Base-by-base conservation (phyloP, 2,113 vertebrate genomes). In the Chamaetylas fuelleborni region DNA sequence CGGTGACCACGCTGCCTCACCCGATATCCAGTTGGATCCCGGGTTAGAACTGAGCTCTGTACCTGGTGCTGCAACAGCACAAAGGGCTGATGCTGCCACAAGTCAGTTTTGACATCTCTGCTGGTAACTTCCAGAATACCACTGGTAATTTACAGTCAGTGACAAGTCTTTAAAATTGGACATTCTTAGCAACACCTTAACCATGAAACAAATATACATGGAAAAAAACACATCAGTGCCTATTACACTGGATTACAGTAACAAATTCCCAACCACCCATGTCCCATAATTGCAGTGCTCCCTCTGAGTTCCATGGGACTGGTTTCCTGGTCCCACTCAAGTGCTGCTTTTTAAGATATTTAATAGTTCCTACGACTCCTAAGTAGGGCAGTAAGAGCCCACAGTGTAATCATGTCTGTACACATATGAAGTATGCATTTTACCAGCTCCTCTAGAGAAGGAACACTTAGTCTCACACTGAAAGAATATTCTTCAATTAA, bases 21-120 rank as follows among this genome's bases (percentile, higher is more conserved):
- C 51, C 11, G 1, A 8, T 34, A 93, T 82, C 83, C 80, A 86
- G 54, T 87, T 87, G 94, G 93, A 96, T 95, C 50, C 65, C 28
- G 67, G 57, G 53, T 12, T 93, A 77, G 70, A 65, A 45, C 33
- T 20, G 50, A 87, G 77, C 74, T 40, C 40, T 91, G 25, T 84
- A 29, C 57, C 76, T 14, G 4, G 26, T 57, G 47, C 12, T 5
- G 33, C 66, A 70, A 45, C 33, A 60, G 57, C 73, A 45, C 33
- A 53, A 50, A 54, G 36, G 45, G 48, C 23, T 42, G 36, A 6
- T 51, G 53, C 34, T 91, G 50, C 56, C 72, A 65, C 45, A 18
- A 77, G 20, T 33, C 53, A 61, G 42, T 28, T 66, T n/a, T 38
- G 42, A 42, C 42, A 53, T 16, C 19, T 25, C 54, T 53, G n/a